Conservation (phyloP, 2,888 invertebrate species). For the Sipha maydis region DNA sequence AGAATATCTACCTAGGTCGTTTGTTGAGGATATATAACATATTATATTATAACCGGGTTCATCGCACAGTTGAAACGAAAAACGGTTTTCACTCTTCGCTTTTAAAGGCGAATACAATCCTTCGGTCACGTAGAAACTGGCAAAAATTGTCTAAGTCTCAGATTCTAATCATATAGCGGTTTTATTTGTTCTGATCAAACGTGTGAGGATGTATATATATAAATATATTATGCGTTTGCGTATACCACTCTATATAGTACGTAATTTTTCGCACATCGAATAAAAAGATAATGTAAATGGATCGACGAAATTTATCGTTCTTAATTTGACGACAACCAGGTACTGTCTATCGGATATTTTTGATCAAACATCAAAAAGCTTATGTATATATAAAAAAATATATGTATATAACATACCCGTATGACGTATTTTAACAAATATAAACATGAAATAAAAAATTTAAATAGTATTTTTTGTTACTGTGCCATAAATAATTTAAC, state of each 20-base stretch:
- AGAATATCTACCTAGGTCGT: background rate
- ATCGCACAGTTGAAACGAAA: background rate
- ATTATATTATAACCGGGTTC: background rate
- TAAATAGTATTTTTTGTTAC: background rate
- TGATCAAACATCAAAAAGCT: too few relatives aligned
- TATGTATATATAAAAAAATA: too few relatives aligned
- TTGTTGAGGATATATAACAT: background rate
- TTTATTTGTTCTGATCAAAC: slow-evolving; percentile 17
- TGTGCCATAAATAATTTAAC: background rate
- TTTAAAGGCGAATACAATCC: slow-evolving; percentile 7
- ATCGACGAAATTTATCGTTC: background rate
- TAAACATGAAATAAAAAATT: background rate
- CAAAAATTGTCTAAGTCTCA: background rate
- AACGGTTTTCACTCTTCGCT: slow-evolving; percentile 12
- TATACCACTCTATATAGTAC: background rate
- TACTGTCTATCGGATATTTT: too few relatives aligned
- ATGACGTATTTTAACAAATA: background rate
- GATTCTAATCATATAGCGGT: background rate
- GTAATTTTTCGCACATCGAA: slow-evolving; percentile 15
- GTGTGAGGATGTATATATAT: background rate
- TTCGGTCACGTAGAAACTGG: slow-evolving; percentile 29
- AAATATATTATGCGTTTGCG: background rate
- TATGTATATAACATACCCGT: too few relatives aligned
- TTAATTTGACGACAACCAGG: too few relatives aligned
- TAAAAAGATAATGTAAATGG: slow-evolving; percentile 25